Percentiles rank a stretch among this genome's conserved stretches.
Evolutionary conservation across 1,140 invertebrate species (phyloP).

Genomic region (Trachymyrmex cornetzi): DNA sequence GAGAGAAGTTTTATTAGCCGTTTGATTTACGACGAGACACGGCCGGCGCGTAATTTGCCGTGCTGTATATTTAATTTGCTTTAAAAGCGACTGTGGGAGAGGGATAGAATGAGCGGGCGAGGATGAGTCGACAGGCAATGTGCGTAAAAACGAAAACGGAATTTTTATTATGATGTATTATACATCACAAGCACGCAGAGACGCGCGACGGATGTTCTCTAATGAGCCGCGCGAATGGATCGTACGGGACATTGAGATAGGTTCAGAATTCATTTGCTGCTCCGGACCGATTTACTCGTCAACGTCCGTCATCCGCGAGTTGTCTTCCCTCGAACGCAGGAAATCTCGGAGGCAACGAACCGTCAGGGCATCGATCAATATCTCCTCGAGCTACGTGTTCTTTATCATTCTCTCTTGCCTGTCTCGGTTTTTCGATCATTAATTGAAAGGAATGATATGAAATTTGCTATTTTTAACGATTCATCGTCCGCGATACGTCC

Average conservation of each 20-base stretch:
- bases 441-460: slow-evolving; percentile 50
- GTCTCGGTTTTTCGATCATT: slow-evolving; percentile 47
- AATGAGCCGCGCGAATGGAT: slow-evolving; percentile 55
- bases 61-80: slow-evolving; percentile 78
- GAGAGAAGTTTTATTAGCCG: slow-evolving; percentile 75
- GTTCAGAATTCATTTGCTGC: slow-evolving; percentile 40
- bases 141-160: slow-evolving; percentile 78
- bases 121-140: slow-evolving; percentile 12
- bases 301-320: slow-evolving; percentile 32
- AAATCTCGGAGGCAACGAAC: slow-evolving; percentile 49
- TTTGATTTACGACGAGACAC: slow-evolving; percentile 78
- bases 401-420: slow-evolving; percentile 3
- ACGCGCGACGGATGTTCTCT: slow-evolving; percentile 30
- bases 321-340: slow-evolving; percentile 28
- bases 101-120: neutral
- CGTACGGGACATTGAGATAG: slow-evolving; percentile 16
- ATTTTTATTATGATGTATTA: slow-evolving; percentile 79
- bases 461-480: slow-evolving; percentile 52
- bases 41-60: slow-evolving; percentile 77
- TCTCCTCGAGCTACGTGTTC: slow-evolving; percentile 12
- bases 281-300: slow-evolving; percentile 22
- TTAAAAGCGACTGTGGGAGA: slow-evolving; percentile 66
- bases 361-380: slow-evolving; percentile 30
- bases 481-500: slow-evolving; percentile 50
- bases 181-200: neutral